Evolutionary conservation across 2,888 invertebrate genomes (phyloP).

Genomic region (Tanytarsus gracilentus): DNA sequence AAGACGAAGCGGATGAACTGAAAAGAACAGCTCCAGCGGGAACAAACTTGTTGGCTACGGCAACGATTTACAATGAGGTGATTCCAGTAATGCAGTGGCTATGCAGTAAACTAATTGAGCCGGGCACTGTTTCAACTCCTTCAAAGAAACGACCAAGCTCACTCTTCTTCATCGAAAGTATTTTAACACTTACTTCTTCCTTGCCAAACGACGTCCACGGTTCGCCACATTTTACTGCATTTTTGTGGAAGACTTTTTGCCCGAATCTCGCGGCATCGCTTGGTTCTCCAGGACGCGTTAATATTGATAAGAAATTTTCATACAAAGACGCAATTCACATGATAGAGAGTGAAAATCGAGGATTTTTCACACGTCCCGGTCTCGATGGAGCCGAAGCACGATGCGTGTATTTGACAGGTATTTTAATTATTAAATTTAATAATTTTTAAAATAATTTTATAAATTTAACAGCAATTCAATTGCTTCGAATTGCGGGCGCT

Average conservation of each 20-base stretch:
- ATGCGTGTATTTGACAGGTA: constrained; percentile 72
- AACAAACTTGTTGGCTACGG: constrained; percentile 54
- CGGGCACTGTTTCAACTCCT: constrained; percentile 40
- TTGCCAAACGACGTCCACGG: constrained; percentile 73
- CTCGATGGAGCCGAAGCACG: constrained; percentile 79
- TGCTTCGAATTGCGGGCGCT: constrained; percentile 79
- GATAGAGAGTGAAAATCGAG: constrained; percentile 43
- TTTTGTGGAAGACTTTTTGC: constrained; percentile 87
- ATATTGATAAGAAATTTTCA: constrained; percentile 66
- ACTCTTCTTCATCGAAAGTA: constrained; percentile 78
- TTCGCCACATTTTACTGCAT: constrained; percentile 77
- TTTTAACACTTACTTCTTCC: constrained; percentile 74
- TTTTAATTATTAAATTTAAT: too few relatives aligned
- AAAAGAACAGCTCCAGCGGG: constrained; percentile 51
- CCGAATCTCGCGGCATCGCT: constrained; percentile 80
- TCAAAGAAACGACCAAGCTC: constrained; percentile 43
- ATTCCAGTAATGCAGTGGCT: constrained; percentile 84
- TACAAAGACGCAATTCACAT: constrained; percentile 48
- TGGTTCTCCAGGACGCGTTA: constrained; percentile 64
- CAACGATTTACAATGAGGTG: constrained; percentile 81
- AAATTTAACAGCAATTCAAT: constrained; percentile 76
- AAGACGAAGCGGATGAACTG: constrained; percentile 47
- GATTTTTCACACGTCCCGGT: constrained; percentile 43
- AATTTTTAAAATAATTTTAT: too few relatives aligned
- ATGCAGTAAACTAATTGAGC: constrained; percentile 74